Base-by-base conservation (phyloP, 2,113 vertebrate genomes). In the Fulica atra region DNA sequence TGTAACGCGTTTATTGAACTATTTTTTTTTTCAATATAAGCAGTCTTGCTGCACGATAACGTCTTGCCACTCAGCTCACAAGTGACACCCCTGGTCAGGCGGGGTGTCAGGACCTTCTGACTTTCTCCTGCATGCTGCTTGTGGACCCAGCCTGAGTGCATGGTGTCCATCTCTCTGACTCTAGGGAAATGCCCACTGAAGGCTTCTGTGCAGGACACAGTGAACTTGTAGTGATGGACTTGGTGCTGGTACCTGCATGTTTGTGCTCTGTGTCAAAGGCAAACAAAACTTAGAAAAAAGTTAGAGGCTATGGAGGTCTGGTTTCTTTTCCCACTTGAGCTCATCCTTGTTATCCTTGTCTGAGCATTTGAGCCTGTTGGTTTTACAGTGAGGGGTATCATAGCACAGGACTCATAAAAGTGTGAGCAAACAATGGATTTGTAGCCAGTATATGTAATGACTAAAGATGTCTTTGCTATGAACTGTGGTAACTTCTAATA, bases 391-490 rank as follows among this genome's bases (percentile, higher is more conserved):
- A 53, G 11, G 6, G 26, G 9, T 13, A 60, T 24, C n/a, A 36
- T 11, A 38, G 35, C 18, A 25, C 19, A 35, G 13, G 21, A 6
- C 28, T 44, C 2, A 0, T 17, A 13, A 53, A 89, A 86, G 9
- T 16, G 18, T 38, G 50, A 81, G 35, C 31, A 51, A 86, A 56
- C 23, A 23, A 35, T 16, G 8, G 13, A 29, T 86, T 63, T 77
- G 6, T 19, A 10, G 11, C 2, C 35, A 6, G 10, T 17, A 15
- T 20, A 11, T 3, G 2, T 38, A 31, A 8, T n/a, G 19, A 5
- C 13, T 31, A 23, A 42, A 26, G 19, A 8, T 31, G 5, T 31
- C 21, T 77, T 83, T 61, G 6, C 44, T 65, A 42, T 35, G 26
- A 81, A 29, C 26, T 33, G 24, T 11, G 63, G 2, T 17, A 48